phyloP scores from a whole-genome alignment of 1,140 invertebrate genomes.

The Drosophila quadrilineata region DNA sequence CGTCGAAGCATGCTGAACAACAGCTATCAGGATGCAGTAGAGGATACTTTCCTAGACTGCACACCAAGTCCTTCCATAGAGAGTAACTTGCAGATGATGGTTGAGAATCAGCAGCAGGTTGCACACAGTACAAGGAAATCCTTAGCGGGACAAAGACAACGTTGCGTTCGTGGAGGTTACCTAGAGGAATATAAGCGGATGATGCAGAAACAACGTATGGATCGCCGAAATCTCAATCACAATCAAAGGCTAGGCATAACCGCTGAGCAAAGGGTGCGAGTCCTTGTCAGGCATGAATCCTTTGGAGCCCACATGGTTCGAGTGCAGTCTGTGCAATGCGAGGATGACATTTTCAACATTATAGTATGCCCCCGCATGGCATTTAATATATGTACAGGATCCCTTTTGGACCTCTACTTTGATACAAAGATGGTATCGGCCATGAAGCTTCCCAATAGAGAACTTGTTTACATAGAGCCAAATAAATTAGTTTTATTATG shows the following conservation, averaged over 20 bases:
- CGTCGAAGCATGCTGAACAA: not conserved
- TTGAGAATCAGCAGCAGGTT: not conserved
- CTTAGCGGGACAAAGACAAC: not conserved
- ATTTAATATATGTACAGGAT: not conserved
- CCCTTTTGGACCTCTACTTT: slow-evolving; percentile 11
- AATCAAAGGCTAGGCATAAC: slow-evolving; percentile 22
- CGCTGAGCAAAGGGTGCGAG: not conserved
- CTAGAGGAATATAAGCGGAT: slow-evolving; percentile 16
- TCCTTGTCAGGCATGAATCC: slow-evolving; percentile 12
- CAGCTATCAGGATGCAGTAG: not conserved
- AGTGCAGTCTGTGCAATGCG: not conserved
- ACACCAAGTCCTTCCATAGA: not conserved
- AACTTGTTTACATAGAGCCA: slow-evolving; percentile 27
- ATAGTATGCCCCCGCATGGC: slow-evolving; percentile 13
- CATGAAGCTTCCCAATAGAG: slow-evolving; percentile 10
- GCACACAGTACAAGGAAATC: not conserved
- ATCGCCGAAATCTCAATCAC: slow-evolving; percentile 20
- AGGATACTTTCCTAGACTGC: not conserved
- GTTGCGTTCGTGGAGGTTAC: slow-evolving; percentile 25
- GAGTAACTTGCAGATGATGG: not conserved
- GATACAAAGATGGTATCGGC: not conserved
- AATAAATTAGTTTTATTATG: slow-evolving; percentile 45
- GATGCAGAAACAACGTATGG: slow-evolving; percentile 17
- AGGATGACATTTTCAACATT: slow-evolving; percentile 11
- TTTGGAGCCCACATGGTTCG: slow-evolving; percentile 26